phyloP scores from a whole-genome alignment of 1,140 invertebrate species.

The Matsumurasca onukii region DNA sequence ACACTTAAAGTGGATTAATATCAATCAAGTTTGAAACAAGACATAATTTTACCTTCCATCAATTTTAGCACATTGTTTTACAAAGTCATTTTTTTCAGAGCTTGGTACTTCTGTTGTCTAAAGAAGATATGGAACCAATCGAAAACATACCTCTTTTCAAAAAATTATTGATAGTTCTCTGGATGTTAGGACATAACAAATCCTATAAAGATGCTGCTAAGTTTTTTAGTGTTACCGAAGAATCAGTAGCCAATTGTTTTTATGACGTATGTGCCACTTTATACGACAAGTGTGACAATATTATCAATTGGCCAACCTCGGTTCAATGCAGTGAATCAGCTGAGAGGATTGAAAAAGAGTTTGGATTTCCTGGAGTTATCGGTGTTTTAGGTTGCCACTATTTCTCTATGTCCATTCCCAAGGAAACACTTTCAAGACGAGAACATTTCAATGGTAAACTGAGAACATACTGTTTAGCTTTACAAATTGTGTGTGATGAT shows the following conservation, averaged over 20 bases:
- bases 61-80: too few species aligned
- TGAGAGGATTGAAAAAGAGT: background rate
- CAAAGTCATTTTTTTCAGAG: conserved; percentile 13
- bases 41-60: too few species aligned
- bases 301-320: conserved; percentile 2
- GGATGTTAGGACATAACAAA: background rate
- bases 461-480: conserved; percentile 7
- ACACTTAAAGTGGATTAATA: too few species aligned
- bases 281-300: background rate
- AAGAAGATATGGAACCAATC: conserved; percentile 14
- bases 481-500: conserved; percentile 18
- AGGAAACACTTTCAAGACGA: background rate
- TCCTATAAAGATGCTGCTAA: background rate
- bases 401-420: conserved; percentile 5
- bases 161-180: conserved; percentile 8
- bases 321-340: background rate
- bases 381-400: background rate
- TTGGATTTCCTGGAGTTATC: conserved; percentile 11
- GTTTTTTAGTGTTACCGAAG: background rate
- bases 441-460: conserved; percentile 18
- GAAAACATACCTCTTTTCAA: background rate
- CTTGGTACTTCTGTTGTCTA: background rate
- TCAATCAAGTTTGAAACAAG: too few species aligned
- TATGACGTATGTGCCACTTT: conserved; percentile 11
- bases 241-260: background rate